phyloP scores from a whole-genome alignment of 1,140 invertebrate species.

The Agrypnia vestita region DNA sequence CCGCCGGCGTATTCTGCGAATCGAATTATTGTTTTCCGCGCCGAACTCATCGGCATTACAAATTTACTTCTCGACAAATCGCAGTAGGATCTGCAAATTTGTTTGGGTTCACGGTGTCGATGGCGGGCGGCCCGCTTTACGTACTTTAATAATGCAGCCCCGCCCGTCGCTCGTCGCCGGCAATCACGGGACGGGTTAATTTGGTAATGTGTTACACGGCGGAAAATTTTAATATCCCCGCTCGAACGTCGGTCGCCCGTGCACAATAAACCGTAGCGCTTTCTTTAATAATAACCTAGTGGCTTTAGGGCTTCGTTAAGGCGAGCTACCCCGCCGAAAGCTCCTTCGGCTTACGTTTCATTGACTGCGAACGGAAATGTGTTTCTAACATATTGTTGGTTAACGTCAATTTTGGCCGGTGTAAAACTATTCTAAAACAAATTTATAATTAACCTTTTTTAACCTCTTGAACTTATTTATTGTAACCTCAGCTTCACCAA shows the following conservation, averaged over 20 bases:
- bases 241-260: not conserved
- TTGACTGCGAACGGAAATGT: constrained; percentile 13
- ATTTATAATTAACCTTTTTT: no score
- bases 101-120: constrained; percentile 5
- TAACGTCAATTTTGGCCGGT: no score
- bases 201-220: constrained; percentile 54
- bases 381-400: not conserved
- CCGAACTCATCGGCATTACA: not conserved
- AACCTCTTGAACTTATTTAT: no score
- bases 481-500: no score
- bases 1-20: not conserved
- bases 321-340: not conserved
- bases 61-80: constrained; percentile 34
- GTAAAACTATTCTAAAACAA: no score
- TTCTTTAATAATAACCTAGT: constrained; percentile 46
- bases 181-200: constrained; percentile 52
- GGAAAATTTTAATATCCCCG: constrained; percentile 42
- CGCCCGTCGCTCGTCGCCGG: constrained; percentile 8
- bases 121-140: constrained; percentile 30
- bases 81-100: constrained; percentile 16
- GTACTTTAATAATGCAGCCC: constrained; percentile 51
- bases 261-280: constrained; percentile 50
- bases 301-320: constrained; percentile 10
- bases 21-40: constrained; percentile 14
- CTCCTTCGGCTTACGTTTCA: constrained; percentile 31